phyloP scores from a whole-genome alignment of 2,888 invertebrate genomes.

The Catocala nupta region DNA sequence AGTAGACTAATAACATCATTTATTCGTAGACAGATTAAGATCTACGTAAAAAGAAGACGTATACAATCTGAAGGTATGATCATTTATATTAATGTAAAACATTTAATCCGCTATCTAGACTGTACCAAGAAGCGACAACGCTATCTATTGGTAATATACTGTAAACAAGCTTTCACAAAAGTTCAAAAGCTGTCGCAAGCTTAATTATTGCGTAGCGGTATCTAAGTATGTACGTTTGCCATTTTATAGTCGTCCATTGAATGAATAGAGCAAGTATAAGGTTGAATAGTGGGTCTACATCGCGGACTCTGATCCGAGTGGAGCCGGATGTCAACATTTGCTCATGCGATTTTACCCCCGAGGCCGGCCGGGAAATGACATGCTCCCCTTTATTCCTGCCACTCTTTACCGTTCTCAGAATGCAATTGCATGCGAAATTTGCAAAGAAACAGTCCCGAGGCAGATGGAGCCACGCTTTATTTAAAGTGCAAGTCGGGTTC shows the following conservation, averaged over 20 bases:
- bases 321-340: conserved; percentile 81
- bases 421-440: conserved; percentile 71
- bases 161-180: too few relatives aligned
- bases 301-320: conserved; percentile 58
- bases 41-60: too few relatives aligned
- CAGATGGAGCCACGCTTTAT: conserved; percentile 32
- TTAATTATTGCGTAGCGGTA: too few relatives aligned
- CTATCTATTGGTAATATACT: too few relatives aligned
- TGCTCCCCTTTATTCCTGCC: conserved; percentile 65
- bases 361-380: conserved; percentile 75
- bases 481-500: conserved; percentile 26
- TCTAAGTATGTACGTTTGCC: conserved; percentile 16
- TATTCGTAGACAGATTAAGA: too few relatives aligned
- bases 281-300: conserved; percentile 51
- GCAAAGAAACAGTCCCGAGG: conserved; percentile 54
- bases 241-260: conserved; percentile 25
- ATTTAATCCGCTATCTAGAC: too few relatives aligned
- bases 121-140: too few relatives aligned
- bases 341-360: conserved; percentile 71
- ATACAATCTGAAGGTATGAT: too few relatives aligned
- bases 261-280: conserved; percentile 38
- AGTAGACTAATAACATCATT: too few relatives aligned
- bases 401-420: conserved; percentile 60
- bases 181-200: too few relatives aligned
- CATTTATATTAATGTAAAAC: too few relatives aligned